Base-by-base conservation (phyloP, 2,113 vertebrate species). In the Tinamus guttatus region DNA sequence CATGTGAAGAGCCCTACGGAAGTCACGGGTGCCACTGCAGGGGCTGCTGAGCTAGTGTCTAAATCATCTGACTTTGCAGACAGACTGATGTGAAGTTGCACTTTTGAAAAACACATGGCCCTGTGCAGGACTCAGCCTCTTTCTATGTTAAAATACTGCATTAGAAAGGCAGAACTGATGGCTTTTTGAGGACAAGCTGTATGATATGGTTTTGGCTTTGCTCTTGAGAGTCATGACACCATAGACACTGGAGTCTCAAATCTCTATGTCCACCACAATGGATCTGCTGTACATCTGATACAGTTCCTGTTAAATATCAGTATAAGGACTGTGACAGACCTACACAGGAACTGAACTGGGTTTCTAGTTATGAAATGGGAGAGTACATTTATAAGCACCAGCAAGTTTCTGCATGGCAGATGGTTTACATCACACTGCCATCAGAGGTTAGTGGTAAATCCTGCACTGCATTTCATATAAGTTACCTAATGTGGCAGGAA, bases 141-240 rank as follows among this genome's bases (percentile, higher is more conserved):
- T 14, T 56, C 7, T 32, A 9, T 52, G 28, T 43, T 51, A 6
- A 47, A 52, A 10, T 0, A 0, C 13, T 43, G 5, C 18, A 27
- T 34, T 62, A 64, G 64, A 17, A 74, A 40, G 24, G 19, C 25
- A 1, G 0, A 7, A 19, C 13, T 40, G 60, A 40, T 0, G 0
- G 36, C 36, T 47, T 40, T 63, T 70, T 38, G 0, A 10, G 47
- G 11, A 43, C 30, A 58, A 9, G 3, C 27, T 47, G 13, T 14
- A 25, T n/a, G 2, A 49, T 25, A 36, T 13, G 7, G 24, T 47
- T 30, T 49, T 59, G 79, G 11, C 51, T 65, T 68, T 56, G 9
- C 16, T 17, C 15, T 28, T 36, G 22, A 19, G 27, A 30, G 28
- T 11, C 17, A 18, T 0, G 38, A 41, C 56, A 21, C 24, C 45